Evolutionary conservation across 2,888 invertebrate species (phyloP).

Genomic region (Tricholauxania praeusta): DNA sequence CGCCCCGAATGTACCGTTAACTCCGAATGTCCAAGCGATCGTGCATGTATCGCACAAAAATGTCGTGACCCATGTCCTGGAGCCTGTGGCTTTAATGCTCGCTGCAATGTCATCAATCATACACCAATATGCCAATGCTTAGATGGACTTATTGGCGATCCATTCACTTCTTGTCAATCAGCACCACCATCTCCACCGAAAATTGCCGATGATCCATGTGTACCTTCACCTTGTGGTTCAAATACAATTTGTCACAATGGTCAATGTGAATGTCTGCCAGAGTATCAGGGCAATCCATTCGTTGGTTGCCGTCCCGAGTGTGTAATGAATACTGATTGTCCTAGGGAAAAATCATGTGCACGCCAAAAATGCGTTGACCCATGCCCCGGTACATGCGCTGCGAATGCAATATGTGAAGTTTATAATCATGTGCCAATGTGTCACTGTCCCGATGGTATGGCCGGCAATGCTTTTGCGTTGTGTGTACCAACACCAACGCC

Average conservation of each 20-base stretch:
- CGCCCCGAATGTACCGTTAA: constrained; percentile 79
- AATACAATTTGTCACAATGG: constrained; percentile 78
- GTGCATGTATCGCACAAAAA: constrained; percentile 79
- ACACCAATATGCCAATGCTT: constrained; percentile 77
- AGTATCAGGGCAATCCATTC: constrained; percentile 75
- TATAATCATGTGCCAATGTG: constrained; percentile 80
- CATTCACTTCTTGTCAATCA: constrained; percentile 76
- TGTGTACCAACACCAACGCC: constrained; percentile 70
- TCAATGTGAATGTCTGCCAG: constrained; percentile 76
- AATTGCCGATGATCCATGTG: constrained; percentile 74
- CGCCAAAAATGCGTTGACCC: constrained; percentile 78
- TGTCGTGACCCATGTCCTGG: constrained; percentile 81
- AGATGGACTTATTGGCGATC: constrained; percentile 74
- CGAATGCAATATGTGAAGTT: constrained; percentile 78
- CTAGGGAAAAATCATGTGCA: constrained; percentile 75
- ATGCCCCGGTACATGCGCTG: constrained; percentile 78
- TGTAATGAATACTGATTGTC: constrained; percentile 76
- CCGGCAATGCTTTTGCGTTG: constrained; percentile 77
- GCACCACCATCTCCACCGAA: constrained; percentile 58
- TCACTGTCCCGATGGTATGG: constrained; percentile 76
- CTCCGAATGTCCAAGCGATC: constrained; percentile 77
- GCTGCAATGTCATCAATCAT: constrained; percentile 76
- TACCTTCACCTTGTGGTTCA: constrained; percentile 79
- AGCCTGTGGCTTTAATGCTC: constrained; percentile 76
- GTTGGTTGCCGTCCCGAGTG: constrained; percentile 79